Evolutionary conservation across 2,888 invertebrate genomes (phyloP), one percentile per base, ranked within the genome.

Genomic region (Drosophila aldrichi): DNA sequence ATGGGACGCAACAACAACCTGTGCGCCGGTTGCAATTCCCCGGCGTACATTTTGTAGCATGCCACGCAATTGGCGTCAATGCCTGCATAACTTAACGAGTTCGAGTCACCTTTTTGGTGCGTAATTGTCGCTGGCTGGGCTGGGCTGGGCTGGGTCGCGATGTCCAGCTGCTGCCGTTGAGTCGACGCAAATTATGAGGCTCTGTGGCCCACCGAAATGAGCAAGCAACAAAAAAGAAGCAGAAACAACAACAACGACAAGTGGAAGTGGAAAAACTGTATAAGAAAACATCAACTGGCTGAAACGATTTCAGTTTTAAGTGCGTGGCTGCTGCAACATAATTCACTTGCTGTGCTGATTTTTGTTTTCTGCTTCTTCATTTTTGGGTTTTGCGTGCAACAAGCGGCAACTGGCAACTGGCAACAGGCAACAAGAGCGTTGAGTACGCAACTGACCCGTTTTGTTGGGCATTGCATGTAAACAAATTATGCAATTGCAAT

Each of bases 401-500:
- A 60, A 56, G 38, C 62, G 61, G 55, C 61, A 65, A 34, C 64
- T 5, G 41, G 43, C 78, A 74, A 75, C 67, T 3, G 60, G 55
- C 61, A 65, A 29, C 65, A 10, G 43, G 43, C 78, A 75, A 75
- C 68, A 61, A 61, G 57, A 78, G 55, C 64, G 62, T 51, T 56
- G 62, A 67, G 69, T 77, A 84, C 79, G 77, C 82, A 87, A 79
- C 81, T 84, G 89, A 87, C 88, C 81, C 82, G 85, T 87, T 82
- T 81, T 84, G 80, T 74, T 87, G 79, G 72, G 74, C 70, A 52
- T 73, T 82, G 81, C 81, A 83, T 87, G 81, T 85, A 82, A 87
- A 84, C 80, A 87, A 83, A 85, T 86, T 86, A 86, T 86, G 89
- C 89, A 86, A 86, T 86, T 88, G 74, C 88, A 74, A 74, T 75